These are phyloP conservation scores for Parthenolecanium corni DNA, from an alignment of 2,888 invertebrate species.

Conservation along the genomic window DNA sequence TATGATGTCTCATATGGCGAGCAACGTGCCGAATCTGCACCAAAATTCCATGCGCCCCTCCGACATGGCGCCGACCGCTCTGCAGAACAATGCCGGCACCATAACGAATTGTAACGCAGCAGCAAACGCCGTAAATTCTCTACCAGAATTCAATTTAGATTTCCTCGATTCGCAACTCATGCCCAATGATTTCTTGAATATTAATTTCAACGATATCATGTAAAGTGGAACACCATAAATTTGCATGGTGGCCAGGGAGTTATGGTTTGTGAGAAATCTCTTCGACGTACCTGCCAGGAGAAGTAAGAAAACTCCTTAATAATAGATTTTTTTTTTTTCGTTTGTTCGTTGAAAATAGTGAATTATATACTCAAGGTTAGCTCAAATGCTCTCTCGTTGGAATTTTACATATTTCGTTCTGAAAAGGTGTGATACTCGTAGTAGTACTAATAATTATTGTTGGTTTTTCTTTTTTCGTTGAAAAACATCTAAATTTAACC, in stretches of 20 bases:
- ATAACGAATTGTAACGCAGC: not conserved
- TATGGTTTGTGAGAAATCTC: no score
- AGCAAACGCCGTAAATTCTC: not conserved
- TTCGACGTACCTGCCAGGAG: no score
- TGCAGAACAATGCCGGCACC: conserved; percentile 1
- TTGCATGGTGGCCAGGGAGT: not conserved
- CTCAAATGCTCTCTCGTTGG: no score
- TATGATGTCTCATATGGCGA: conserved; percentile 6
- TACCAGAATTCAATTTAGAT: conserved; percentile 33
- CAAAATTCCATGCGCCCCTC: conserved; percentile 6
- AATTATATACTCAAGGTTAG: no score
- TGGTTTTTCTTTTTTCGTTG: no score
- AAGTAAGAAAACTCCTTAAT: no score
- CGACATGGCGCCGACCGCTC: not conserved
- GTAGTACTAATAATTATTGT: no score
- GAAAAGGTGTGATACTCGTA: no score
- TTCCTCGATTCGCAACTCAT: conserved; percentile 55
- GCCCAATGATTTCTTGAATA: conserved; percentile 47
- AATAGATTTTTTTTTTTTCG: no score
- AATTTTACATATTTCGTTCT: no score
- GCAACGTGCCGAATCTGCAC: conserved; percentile 9
- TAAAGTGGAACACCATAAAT: not conserved
- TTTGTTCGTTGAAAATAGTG: no score
- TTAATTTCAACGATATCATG: not conserved
- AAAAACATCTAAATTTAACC: no score